Evolutionary conservation across 2,888 invertebrate genomes (phyloP).

Genomic region (Agonopterix heracliana): DNA sequence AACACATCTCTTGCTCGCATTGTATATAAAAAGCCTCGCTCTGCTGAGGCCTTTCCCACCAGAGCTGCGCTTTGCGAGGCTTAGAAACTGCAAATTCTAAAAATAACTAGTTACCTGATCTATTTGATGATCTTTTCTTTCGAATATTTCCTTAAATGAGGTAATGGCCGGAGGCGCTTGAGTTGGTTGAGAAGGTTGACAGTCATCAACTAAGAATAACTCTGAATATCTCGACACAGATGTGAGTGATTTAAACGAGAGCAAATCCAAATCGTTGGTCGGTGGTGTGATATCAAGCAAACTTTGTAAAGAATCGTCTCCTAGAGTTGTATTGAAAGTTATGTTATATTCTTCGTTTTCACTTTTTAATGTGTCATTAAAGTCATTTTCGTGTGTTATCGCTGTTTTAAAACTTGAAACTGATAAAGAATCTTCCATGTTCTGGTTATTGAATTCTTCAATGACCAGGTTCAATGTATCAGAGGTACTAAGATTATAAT

Average conservation of each 20-base stretch:
- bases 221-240: slow-evolving; percentile 47
- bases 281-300: slow-evolving; percentile 22
- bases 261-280: slow-evolving; percentile 36
- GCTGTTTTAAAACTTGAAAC: slow-evolving; percentile 30
- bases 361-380: slow-evolving; percentile 20
- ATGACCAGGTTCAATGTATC: neutral
- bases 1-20: too few species aligned
- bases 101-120: slow-evolving; percentile 26
- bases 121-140: slow-evolving; percentile 38
- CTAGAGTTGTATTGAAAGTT: slow-evolving; percentile 26
- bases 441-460: neutral
- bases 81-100: too few species aligned
- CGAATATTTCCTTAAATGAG: slow-evolving; percentile 50
- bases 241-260: slow-evolving; percentile 47
- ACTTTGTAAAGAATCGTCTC: slow-evolving; percentile 26
- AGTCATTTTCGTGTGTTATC: slow-evolving; percentile 24
- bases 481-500: neutral
- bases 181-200: neutral
- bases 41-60: too few species aligned
- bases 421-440: neutral
- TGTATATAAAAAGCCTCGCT: too few species aligned
- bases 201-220: slow-evolving; percentile 37
- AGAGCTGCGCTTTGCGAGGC: too few species aligned
- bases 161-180: slow-evolving; percentile 3
- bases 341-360: slow-evolving; percentile 23